These are phyloP conservation scores for Dendrocincla fuliginosa DNA, from an alignment of 2,797 vertebrate species.

Conservation along the genomic window DNA sequence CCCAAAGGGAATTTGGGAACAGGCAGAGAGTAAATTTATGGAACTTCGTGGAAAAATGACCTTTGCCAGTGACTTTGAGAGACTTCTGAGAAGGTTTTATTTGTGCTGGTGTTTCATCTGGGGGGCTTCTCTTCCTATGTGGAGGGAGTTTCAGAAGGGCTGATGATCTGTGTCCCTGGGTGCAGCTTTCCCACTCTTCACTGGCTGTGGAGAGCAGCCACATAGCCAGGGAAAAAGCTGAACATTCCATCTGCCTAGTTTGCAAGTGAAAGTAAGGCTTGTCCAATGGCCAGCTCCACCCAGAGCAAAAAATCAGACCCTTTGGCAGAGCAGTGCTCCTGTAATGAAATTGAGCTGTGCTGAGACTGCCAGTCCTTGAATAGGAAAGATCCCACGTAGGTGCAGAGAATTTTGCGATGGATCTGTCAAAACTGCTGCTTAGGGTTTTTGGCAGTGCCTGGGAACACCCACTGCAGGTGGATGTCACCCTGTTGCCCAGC, in stretches of 20 bases:
- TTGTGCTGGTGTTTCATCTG: background rate
- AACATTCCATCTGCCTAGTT: constrained; percentile 40
- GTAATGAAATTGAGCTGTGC: constrained; percentile 22
- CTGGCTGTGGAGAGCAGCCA: background rate
- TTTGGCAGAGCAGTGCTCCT: background rate
- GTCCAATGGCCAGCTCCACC: constrained; percentile 30
- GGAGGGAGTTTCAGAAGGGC: background rate
- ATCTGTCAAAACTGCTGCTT: background rate
- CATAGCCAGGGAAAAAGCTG: background rate
- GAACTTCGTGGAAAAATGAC: background rate
- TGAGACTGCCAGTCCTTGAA: background rate
- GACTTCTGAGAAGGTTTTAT: background rate
- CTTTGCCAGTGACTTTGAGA: background rate
- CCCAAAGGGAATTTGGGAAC: background rate
- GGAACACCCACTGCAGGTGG: background rate
- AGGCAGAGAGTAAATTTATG: background rate
- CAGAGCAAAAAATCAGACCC: constrained; percentile 53
- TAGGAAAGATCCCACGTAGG: background rate
- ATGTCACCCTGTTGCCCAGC: background rate
- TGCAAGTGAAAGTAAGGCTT: constrained; percentile 54
- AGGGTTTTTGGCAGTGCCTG: background rate
- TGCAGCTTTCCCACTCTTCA: background rate
- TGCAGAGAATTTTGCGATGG: background rate
- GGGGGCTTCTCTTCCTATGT: background rate
- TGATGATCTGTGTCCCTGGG: background rate